A percentile compares a stretch with the other conserved stretches of the same genome.
These are phyloP conservation scores for Glaucopsyche alexis DNA, from an alignment of 2,888 invertebrate species.

Conservation along the genomic window DNA sequence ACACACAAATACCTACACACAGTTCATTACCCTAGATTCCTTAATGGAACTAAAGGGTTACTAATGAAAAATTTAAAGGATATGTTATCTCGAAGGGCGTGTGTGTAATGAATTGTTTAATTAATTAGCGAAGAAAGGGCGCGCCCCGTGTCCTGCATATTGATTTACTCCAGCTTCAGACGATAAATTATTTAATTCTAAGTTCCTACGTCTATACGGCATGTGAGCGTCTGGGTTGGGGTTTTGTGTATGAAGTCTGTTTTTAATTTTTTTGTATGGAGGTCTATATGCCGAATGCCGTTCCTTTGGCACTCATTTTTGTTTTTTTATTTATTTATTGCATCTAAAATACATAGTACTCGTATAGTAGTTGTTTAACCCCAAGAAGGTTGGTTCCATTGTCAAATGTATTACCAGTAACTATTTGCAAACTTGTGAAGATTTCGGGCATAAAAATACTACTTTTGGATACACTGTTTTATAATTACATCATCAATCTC, in stretches of 20 bases:
- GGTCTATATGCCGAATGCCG: not conserved
- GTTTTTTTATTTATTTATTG: no score
- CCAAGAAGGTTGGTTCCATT: no score
- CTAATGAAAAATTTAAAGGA: constrained; percentile 43
- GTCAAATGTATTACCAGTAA: no score
- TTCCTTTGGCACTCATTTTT: no score
- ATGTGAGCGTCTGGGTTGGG: constrained; percentile 33
- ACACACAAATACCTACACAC: not conserved
- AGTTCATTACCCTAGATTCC: not conserved
- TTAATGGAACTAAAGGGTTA: constrained; percentile 5
- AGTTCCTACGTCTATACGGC: constrained; percentile 62
- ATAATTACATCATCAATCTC: no score
- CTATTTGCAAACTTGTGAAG: no score
- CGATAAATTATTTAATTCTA: constrained; percentile 78
- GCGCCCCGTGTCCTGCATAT: constrained; percentile 71
- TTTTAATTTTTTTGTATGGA: not conserved
- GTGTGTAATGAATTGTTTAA: constrained; percentile 87
- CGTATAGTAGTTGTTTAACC: no score
- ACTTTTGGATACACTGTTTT: no score
- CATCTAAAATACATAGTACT: no score
- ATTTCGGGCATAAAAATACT: no score
- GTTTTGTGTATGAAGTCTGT: not conserved
- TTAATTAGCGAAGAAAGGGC: constrained; percentile 84
- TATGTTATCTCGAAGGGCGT: constrained; percentile 67
- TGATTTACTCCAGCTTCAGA: constrained; percentile 70